A percentile compares a stretch with the other conserved stretches of the same genome.
phyloP scores from a whole-genome alignment of 2,113 vertebrate genomes.

The Columbina picui region DNA sequence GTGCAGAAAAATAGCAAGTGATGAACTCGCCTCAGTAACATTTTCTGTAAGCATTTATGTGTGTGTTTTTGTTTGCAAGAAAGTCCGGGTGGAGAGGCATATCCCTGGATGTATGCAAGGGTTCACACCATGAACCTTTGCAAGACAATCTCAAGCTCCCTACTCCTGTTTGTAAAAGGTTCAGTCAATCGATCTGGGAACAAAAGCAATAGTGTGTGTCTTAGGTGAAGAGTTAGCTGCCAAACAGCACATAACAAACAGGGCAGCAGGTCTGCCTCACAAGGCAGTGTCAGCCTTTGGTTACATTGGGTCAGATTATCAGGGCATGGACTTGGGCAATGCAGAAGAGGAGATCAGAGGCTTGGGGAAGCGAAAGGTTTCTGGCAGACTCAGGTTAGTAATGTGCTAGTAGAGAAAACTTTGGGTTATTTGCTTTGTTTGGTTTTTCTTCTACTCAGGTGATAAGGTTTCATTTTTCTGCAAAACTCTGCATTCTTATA shows the following conservation, averaged over 20 bases:
- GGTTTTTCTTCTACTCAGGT: not conserved
- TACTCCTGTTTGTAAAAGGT: constrained; percentile 63
- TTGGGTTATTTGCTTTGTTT: not conserved
- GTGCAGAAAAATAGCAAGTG: constrained; percentile 34
- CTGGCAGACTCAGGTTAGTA: not conserved
- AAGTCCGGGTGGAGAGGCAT: not conserved
- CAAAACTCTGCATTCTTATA: not conserved
- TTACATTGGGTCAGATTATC: not conserved
- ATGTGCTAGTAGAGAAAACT: not conserved
- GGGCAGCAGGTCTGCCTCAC: constrained; percentile 15
- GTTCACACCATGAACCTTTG: constrained; percentile 49
- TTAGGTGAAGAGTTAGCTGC: constrained; percentile 43
- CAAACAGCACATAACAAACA: constrained; percentile 23
- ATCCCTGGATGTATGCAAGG: constrained; percentile 9
- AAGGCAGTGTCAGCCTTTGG: not conserved
- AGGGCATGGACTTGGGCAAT: not conserved
- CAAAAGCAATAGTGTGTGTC: constrained; percentile 53
- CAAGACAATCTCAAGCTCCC: constrained; percentile 38
- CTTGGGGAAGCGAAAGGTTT: not conserved
- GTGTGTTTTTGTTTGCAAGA: constrained; percentile 49
- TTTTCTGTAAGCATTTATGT: constrained; percentile 56
- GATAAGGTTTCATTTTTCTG: accelerated
- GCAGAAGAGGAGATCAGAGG: not conserved
- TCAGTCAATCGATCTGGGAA: constrained; percentile 52
- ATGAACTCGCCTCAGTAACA: constrained; percentile 15